Evolutionary conservation across 2,888 invertebrate genomes (phyloP).

Genomic region (Drosophila demipolita): DNA sequence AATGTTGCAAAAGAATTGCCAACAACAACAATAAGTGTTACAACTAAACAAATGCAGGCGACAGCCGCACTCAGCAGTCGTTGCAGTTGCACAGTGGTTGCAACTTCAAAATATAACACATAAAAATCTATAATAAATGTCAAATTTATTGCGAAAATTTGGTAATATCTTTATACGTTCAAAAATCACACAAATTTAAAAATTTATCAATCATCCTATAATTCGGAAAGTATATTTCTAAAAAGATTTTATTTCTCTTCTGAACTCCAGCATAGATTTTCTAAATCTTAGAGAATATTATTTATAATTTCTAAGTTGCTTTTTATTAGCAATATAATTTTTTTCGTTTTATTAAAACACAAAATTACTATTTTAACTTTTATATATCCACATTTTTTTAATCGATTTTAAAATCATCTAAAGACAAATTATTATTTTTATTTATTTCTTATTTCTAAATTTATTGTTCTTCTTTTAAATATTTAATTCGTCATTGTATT

Average conservation of each 20-base stretch:
- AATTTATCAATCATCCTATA: not conserved
- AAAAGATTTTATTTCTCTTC: not conserved
- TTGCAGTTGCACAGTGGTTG: constrained; percentile 45
- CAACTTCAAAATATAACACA: not conserved
- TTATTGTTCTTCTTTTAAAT: not conserved
- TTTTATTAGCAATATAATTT: not conserved
- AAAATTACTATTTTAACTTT: not conserved
- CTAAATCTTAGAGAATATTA: not conserved
- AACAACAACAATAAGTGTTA: constrained; percentile 15
- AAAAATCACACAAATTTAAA: not conserved
- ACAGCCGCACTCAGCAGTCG: constrained; percentile 23
- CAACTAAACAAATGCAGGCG: constrained; percentile 48
- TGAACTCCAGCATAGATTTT: not conserved
- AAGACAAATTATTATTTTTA: too few species aligned
- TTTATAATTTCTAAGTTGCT: not conserved
- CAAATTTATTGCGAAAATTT: not conserved
- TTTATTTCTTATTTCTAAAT: too few species aligned
- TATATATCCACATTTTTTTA: too few species aligned
- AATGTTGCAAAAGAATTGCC: constrained; percentile 60
- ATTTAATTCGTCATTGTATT: not conserved
- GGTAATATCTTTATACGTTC: not conserved
- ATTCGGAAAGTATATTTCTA: not conserved
- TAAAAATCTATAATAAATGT: not conserved
- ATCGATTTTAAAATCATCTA: not conserved
- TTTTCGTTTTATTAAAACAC: not conserved